Percentiles rank a stretch among this genome's conserved stretches.
Conservation (phyloP, 2,797 vertebrate species). For the Sebastes matsubarae region DNA sequence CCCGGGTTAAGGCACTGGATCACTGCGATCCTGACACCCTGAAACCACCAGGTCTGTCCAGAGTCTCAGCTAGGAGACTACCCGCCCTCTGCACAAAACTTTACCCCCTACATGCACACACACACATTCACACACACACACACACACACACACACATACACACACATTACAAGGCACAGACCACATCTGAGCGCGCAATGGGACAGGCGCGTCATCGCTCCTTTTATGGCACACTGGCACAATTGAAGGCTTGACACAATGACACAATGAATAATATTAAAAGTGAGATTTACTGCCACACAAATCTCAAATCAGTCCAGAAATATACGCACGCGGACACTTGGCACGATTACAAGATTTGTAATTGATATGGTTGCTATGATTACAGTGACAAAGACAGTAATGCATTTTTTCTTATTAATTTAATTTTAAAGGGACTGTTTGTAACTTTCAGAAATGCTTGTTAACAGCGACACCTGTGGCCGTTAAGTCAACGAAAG, state of each 20-base stretch:
- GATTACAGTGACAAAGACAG: too few relatives aligned
- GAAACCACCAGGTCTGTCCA: constrained; percentile 58
- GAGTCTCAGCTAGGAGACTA: constrained; percentile 44
- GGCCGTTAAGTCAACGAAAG: too few relatives aligned
- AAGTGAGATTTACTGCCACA: constrained; percentile 7
- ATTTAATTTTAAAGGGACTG: too few relatives aligned
- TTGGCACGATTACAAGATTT: background rate
- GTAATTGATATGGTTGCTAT: too few relatives aligned
- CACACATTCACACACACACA: background rate
- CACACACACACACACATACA: constrained; percentile 8
- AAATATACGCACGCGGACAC: background rate
- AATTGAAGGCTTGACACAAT: constrained; percentile 4
- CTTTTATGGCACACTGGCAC: constrained; percentile 60
- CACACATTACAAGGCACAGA: constrained; percentile 38
- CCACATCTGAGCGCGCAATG: constrained; percentile 72
- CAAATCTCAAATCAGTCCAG: background rate
- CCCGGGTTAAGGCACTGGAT: constrained; percentile 36
- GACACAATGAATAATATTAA: constrained; percentile 36
- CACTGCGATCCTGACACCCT: constrained; percentile 57
- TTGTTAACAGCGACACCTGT: too few relatives aligned
- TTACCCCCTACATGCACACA: constrained; percentile 38
- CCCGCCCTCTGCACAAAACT: constrained; percentile 66
- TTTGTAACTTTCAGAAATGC: too few relatives aligned
- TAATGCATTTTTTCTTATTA: too few relatives aligned
- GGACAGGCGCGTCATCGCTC: constrained; percentile 69